phyloP scores from a whole-genome alignment of 2,888 invertebrate genomes.

The Ochropacha duplaris region DNA sequence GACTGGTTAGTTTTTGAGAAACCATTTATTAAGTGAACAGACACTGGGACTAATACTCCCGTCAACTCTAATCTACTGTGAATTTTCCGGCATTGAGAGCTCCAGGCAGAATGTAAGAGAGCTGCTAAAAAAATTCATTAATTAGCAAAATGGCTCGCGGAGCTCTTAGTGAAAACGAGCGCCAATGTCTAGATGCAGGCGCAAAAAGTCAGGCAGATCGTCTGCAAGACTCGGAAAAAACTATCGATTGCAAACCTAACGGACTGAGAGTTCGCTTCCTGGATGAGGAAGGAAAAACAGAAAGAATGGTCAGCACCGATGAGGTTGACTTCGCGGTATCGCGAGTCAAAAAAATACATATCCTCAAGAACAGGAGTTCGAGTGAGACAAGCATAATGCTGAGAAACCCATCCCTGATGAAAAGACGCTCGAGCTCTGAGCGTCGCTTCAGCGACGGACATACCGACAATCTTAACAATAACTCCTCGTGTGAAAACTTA shows the following conservation, averaged over 20 bases:
- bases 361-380: slow-evolving; percentile 77
- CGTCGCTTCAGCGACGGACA: slow-evolving; percentile 62
- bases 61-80: slow-evolving; percentile 30
- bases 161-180: slow-evolving; percentile 72
- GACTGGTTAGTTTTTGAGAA: slow-evolving; percentile 47
- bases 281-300: slow-evolving; percentile 77
- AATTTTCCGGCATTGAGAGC: slow-evolving; percentile 22
- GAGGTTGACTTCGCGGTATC: slow-evolving; percentile 73
- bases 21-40: slow-evolving; percentile 21
- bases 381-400: slow-evolving; percentile 77
- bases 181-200: slow-evolving; percentile 63
- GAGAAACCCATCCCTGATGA: slow-evolving; percentile 70
- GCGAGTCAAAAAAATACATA: slow-evolving; percentile 76
- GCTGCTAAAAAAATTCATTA: slow-evolving; percentile 28
- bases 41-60: slow-evolving; percentile 38
- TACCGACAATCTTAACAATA: slow-evolving; percentile 67
- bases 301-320: slow-evolving; percentile 73
- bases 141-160: slow-evolving; percentile 73
- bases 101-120: slow-evolving; percentile 51
- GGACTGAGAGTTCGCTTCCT: slow-evolving; percentile 75
- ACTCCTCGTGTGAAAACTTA: slow-evolving; percentile 67
- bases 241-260: slow-evolving; percentile 58
- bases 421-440: slow-evolving; percentile 62
- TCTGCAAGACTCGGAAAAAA: slow-evolving; percentile 66
- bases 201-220: slow-evolving; percentile 67